phyloP scores from a whole-genome alignment of 2,797 vertebrate species.

The Characodon lateralis region DNA sequence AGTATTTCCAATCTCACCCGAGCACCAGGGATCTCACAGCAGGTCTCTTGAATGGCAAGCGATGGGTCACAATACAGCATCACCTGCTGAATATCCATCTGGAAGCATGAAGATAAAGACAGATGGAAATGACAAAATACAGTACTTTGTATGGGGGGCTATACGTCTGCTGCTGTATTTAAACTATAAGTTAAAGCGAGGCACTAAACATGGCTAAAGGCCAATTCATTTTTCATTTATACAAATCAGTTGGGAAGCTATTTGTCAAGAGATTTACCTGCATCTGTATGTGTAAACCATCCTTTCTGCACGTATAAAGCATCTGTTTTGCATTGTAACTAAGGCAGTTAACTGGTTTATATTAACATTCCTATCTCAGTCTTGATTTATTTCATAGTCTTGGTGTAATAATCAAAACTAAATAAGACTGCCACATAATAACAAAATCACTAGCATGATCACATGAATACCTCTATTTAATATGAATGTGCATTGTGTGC shows the following conservation, averaged over 20 bases:
- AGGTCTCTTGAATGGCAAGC: slow-evolving; percentile 89
- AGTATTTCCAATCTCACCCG: slow-evolving; percentile 80
- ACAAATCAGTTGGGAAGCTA: slow-evolving; percentile 31
- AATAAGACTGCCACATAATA: slow-evolving; percentile 34
- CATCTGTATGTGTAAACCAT: slow-evolving; percentile 4
- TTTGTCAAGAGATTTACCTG: slow-evolving; percentile 28
- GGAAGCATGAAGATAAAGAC: slow-evolving; percentile 8
- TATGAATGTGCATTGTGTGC: background rate
- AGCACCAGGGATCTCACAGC: slow-evolving; percentile 90
- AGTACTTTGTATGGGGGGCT: slow-evolving; percentile 1
- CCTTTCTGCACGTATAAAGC: slow-evolving; percentile 23
- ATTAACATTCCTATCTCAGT: slow-evolving; percentile 46
- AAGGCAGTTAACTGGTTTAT: slow-evolving; percentile 60
- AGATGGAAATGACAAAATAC: background rate
- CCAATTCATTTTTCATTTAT: slow-evolving; percentile 52
- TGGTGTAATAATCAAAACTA: slow-evolving; percentile 48
- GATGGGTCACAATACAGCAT: slow-evolving; percentile 90
- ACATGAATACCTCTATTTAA: slow-evolving; percentile 9
- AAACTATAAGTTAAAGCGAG: slow-evolving; percentile 41
- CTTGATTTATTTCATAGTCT: slow-evolving; percentile 25
- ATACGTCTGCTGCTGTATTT: slow-evolving; percentile 12
- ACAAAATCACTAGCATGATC: slow-evolving; percentile 28
- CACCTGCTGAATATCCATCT: slow-evolving; percentile 94
- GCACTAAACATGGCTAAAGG: slow-evolving; percentile 33
- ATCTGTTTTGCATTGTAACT: slow-evolving; percentile 40